Evolutionary conservation across 92 coral and sea anemone genomes (phyloP).

Genomic region (Paragorgia papillata): DNA sequence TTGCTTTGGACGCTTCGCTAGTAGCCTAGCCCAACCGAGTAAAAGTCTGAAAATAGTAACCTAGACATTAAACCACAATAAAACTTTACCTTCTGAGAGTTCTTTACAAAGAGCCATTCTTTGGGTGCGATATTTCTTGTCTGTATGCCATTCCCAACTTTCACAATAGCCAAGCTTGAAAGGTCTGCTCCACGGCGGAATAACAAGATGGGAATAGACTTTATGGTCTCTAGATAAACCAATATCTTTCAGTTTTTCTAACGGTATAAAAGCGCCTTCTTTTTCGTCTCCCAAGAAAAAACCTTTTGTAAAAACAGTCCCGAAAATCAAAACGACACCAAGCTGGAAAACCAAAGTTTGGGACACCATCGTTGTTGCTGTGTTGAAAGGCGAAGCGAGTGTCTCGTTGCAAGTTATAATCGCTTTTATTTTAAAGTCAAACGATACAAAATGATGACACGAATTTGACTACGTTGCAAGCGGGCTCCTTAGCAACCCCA

Average conservation of each 20-base stretch:
- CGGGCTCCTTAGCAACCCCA: slow-evolving; percentile 18
- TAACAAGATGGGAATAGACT: slow-evolving; percentile 85
- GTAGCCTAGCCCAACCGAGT: too few species aligned
- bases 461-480: slow-evolving; percentile 40
- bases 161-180: slow-evolving; percentile 91
- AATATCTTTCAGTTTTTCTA: slow-evolving; percentile 42
- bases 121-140: slow-evolving; percentile 83
- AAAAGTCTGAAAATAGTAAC: too few species aligned
- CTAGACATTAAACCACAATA: not conserved
- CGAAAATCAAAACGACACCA: not conserved
- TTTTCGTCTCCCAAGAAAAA: slow-evolving; percentile 17
- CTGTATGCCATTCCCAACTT: slow-evolving; percentile 99
- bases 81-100: slow-evolving; percentile 72
- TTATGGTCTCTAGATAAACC: slow-evolving; percentile 80
- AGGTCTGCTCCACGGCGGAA: slow-evolving; percentile 96
- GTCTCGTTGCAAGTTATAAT: not conserved
- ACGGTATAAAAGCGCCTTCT: slow-evolving; percentile 33
- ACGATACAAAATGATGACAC: slow-evolving; percentile 2
- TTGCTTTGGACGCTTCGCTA: too few species aligned
- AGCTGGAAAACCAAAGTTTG: slow-evolving; percentile 1
- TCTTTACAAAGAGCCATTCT: slow-evolving; percentile 84
- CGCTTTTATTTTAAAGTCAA: slow-evolving; percentile 12
- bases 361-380: slow-evolving; percentile 4
- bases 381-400: not conserved
- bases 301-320: not conserved